Percentiles rank a stretch among this genome's conserved stretches.
These are phyloP conservation scores for Diplolepis rosae DNA, from an alignment of 2,888 invertebrate genomes.

Conservation along the genomic window DNA sequence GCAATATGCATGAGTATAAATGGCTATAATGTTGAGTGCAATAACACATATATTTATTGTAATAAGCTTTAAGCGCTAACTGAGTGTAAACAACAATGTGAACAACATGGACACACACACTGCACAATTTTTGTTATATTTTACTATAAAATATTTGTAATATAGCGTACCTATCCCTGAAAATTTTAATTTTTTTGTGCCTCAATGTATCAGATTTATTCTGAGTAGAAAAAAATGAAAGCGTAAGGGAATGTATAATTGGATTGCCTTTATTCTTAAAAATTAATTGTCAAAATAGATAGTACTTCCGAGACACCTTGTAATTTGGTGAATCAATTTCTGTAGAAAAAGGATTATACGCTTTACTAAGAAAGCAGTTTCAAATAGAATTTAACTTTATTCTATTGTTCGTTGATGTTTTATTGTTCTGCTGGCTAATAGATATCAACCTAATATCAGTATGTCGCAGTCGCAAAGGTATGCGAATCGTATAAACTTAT, in stretches of 20 bases:
- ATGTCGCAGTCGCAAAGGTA: constrained; percentile 37
- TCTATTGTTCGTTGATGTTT: constrained; percentile 56
- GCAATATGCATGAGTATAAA: constrained; percentile 50
- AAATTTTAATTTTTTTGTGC: background rate
- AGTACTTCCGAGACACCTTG: constrained; percentile 34
- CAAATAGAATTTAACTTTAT: constrained; percentile 31
- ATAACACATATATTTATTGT: constrained; percentile 12
- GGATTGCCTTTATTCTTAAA: constrained; percentile 1
- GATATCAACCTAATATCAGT: constrained; percentile 36
- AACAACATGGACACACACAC: constrained; percentile 39
- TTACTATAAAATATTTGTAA: constrained; percentile 57
- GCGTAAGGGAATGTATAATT: background rate
- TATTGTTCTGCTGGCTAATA: constrained; percentile 54
- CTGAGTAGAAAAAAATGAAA: constrained; percentile 31
- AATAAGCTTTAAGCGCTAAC: constrained; percentile 3
- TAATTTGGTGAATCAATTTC: constrained; percentile 5
- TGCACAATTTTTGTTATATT: constrained; percentile 52
- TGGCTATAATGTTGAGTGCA: constrained; percentile 45
- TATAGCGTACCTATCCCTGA: constrained; percentile 48
- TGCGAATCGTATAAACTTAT: constrained; percentile 14
- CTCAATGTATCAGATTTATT: constrained; percentile 6
- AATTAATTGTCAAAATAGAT: constrained; percentile 48
- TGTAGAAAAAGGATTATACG: constrained; percentile 45
- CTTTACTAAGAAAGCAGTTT: constrained; percentile 54
- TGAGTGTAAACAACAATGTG: constrained; percentile 35